These are phyloP conservation scores for Apomyelois bistriatella DNA, from an alignment of 2,888 invertebrate genomes.

Conservation along the genomic window DNA sequence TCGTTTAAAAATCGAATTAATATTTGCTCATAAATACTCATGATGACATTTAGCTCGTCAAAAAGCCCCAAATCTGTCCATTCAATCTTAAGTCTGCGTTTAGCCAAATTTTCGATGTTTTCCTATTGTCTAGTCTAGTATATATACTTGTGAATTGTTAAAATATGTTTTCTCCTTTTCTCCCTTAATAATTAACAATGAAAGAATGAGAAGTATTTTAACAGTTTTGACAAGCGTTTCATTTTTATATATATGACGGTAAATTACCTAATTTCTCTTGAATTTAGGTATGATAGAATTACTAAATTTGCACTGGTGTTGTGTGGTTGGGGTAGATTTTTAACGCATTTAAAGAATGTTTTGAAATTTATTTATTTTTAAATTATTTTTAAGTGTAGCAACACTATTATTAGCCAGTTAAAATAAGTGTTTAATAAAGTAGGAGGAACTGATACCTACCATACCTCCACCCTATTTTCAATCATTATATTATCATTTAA, in stretches of 20 bases:
- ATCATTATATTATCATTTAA: too few relatives aligned
- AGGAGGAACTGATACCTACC: too few relatives aligned
- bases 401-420: neutral
- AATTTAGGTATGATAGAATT: constrained; percentile 16
- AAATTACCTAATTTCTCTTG: constrained; percentile 6
- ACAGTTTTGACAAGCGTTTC: too few relatives aligned
- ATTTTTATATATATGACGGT: neutral
- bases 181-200: too few relatives aligned
- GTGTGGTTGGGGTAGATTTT: constrained; percentile 38
- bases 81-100: constrained; percentile 20
- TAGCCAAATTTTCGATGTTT: constrained; percentile 31
- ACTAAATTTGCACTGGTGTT: constrained; percentile 35
- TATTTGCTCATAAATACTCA: too few relatives aligned
- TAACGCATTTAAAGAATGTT: constrained; percentile 48
- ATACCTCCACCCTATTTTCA: too few relatives aligned
- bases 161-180: neutral
- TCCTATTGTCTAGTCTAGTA: constrained; percentile 2
- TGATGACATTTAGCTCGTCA: too few relatives aligned
- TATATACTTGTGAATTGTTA: neutral
- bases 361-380: neutral
- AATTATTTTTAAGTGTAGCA: neutral
- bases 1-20: too few relatives aligned
- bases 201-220: too few relatives aligned
- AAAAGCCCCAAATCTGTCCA: neutral
- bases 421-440: neutral